Evolutionary conservation across 1,140 invertebrate genomes (phyloP).

Genomic region (Heliconius himera): DNA sequence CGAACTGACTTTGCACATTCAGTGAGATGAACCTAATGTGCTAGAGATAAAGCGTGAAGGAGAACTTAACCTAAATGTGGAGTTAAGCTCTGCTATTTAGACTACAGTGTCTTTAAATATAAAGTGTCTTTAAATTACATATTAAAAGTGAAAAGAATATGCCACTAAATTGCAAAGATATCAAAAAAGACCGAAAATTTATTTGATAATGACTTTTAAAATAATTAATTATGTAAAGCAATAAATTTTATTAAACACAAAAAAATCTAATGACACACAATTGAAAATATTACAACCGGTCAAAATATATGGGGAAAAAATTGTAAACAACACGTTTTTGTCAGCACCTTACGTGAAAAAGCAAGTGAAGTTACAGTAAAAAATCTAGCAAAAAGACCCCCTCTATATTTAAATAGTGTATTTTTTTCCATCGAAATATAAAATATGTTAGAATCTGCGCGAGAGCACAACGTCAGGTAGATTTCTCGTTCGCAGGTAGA

Average conservation of each 20-base stretch:
- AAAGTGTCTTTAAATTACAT: no score
- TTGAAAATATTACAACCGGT: slow-evolving; percentile 10
- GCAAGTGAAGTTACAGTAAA: slow-evolving; percentile 69
- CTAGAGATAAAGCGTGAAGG: no score
- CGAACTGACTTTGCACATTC: no score
- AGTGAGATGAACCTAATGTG: no score
- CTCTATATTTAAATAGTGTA: slow-evolving; percentile 44
- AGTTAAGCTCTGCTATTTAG: no score
- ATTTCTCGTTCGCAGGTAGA: slow-evolving; percentile 73
- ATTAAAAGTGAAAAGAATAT: no score
- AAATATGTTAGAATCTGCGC: slow-evolving; percentile 69
- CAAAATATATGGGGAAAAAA: slow-evolving; percentile 45
- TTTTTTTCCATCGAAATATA: slow-evolving; percentile 51
- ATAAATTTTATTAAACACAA: not conserved
- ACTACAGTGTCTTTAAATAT: no score
- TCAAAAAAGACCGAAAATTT: no score
- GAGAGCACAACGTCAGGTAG: slow-evolving; percentile 59
- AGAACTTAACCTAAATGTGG: no score
- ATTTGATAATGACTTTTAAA: not conserved
- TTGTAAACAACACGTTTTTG: slow-evolving; percentile 44
- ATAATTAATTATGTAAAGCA: not conserved
- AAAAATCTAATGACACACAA: slow-evolving; percentile 21
- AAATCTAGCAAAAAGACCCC: slow-evolving; percentile 66
- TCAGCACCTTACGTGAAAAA: slow-evolving; percentile 52
- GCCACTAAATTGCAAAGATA: no score